A percentile compares a stretch with the other conserved stretches of the same genome.
phyloP scores from a whole-genome alignment of 2,113 vertebrate genomes.

The Daboia siamensis region DNA sequence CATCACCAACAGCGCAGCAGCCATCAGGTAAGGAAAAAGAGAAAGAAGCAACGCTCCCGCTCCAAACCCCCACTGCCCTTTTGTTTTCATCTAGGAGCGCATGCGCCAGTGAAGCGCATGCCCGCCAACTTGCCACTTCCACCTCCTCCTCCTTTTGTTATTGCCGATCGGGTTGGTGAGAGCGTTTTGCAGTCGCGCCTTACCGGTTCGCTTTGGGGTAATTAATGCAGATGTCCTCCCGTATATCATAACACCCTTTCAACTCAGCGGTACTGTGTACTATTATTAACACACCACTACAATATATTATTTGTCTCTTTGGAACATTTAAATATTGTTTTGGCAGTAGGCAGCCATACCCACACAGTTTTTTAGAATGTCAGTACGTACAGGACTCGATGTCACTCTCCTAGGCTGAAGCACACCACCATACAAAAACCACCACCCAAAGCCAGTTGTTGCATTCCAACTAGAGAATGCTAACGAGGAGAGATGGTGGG shows the following conservation, averaged over 20 bases:
- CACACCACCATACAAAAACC: neutral
- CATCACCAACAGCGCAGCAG: slow-evolving; percentile 81
- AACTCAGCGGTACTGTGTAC: neutral
- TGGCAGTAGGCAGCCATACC: neutral
- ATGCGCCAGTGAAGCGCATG: neutral
- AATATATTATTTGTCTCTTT: neutral
- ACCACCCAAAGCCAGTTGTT: neutral
- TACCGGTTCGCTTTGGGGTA: neutral
- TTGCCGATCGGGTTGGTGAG: neutral
- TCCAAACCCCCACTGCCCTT: fast-evolving
- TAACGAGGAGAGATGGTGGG: neutral
- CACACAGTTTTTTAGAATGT: neutral
- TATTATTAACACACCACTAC: neutral
- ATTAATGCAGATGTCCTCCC: neutral
- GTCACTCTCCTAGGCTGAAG: neutral
- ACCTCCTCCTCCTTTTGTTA: neutral
- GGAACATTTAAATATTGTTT: neutral
- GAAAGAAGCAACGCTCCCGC: neutral
- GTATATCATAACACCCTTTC: neutral
- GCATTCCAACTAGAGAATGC: neutral
- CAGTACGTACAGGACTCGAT: neutral
- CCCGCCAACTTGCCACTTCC: neutral
- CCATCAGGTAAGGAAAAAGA: slow-evolving; percentile 68
- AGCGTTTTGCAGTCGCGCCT: neutral
- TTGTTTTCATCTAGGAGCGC: neutral